These are phyloP conservation scores for Goniozus legneri DNA, from an alignment of 1,140 invertebrate species.

Conservation along the genomic window DNA sequence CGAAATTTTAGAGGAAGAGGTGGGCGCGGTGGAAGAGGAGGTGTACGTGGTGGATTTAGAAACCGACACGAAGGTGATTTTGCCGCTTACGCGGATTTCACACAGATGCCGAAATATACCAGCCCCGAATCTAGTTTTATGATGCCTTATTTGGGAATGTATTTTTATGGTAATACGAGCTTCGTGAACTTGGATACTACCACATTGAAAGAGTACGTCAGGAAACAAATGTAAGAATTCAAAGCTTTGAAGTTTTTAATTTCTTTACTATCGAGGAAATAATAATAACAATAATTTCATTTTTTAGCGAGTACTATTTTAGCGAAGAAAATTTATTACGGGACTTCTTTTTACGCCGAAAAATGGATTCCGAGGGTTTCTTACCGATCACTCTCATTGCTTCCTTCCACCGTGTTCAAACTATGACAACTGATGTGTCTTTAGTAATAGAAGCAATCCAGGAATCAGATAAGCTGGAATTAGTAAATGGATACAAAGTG, in stretches of 20 bases:
- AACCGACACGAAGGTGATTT: constrained; percentile 51
- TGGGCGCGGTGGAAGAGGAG: constrained; percentile 28
- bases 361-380: constrained; percentile 94
- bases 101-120: constrained; percentile 42
- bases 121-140: constrained; percentile 52
- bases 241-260: too few species aligned
- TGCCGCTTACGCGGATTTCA: constrained; percentile 34
- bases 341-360: constrained; percentile 94
- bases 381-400: constrained; percentile 91
- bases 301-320: constrained; percentile 97
- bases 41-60: constrained; percentile 36
- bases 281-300: constrained; percentile 11
- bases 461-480: constrained; percentile 78
- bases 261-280: too few species aligned
- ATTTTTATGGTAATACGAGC: constrained; percentile 56
- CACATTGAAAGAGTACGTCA: constrained; percentile 73
- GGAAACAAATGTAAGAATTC: constrained; percentile 75
- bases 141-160: constrained; percentile 64
- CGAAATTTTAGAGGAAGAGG: constrained; percentile 40
- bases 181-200: constrained; percentile 56
- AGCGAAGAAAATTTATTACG: constrained; percentile 93
- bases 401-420: constrained; percentile 91
- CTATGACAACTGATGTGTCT: constrained; percentile 78
- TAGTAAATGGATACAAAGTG: constrained; percentile 74
- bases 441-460: constrained; percentile 79